These are phyloP conservation scores for Notospermus geniculatus DNA, from an alignment of 1,140 invertebrate genomes.

Conservation along the genomic window DNA sequence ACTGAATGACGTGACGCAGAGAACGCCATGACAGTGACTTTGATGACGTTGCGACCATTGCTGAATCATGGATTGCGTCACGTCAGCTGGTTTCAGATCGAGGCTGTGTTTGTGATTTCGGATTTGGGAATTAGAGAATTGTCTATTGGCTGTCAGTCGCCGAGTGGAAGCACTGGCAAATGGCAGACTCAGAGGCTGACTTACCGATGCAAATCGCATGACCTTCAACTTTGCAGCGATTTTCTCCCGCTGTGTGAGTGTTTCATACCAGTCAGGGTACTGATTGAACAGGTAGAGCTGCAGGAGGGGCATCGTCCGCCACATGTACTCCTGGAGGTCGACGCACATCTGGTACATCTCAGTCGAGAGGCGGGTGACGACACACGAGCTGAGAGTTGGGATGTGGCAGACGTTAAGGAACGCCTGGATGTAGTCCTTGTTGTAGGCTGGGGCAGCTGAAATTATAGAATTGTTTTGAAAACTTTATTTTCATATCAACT, in stretches of 20 bases:
- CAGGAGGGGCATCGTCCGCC: slow-evolving; percentile 32
- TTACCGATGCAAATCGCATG: slow-evolving; percentile 38
- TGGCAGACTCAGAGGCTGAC: background rate
- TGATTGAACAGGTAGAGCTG: slow-evolving; percentile 34
- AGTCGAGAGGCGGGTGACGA: slow-evolving; percentile 27
- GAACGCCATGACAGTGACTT: no score
- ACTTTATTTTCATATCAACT: no score
- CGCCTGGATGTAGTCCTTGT: slow-evolving; percentile 21
- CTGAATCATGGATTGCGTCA: no score
- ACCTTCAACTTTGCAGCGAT: slow-evolving; percentile 27
- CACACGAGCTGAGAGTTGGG: slow-evolving; percentile 31
- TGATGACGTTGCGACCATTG: no score
- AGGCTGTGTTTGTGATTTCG: no score
- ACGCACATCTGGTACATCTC: slow-evolving; percentile 34
- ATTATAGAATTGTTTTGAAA: background rate
- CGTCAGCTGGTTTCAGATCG: no score
- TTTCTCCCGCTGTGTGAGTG: slow-evolving; percentile 19
- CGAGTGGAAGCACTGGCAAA: slow-evolving; percentile 2
- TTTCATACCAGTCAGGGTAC: slow-evolving; percentile 31
- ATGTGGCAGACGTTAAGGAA: slow-evolving; percentile 34
- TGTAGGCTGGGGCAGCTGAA: slow-evolving; percentile 4
- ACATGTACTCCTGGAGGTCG: slow-evolving; percentile 36
- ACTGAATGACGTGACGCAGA: no score
- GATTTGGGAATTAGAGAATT: no score
- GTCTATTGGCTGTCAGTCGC: no score